Percentiles rank a stretch among this genome's conserved stretches.
Conservation (phyloP, 2,113 vertebrate species). For the Tachysurus vachellii region DNA sequence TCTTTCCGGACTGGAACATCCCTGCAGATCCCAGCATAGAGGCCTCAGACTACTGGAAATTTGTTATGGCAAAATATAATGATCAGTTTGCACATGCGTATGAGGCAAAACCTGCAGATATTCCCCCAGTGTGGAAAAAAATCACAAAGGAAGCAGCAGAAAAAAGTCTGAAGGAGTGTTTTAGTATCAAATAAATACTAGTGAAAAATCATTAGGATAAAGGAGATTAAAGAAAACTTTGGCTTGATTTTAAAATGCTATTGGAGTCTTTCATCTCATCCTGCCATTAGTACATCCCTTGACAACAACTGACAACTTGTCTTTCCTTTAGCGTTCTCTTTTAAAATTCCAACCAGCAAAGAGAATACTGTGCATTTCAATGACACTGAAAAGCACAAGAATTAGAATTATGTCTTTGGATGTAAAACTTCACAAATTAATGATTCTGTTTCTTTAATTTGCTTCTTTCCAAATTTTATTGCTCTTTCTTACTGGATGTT, state of each 20-base stretch:
- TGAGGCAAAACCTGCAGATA: constrained; percentile 39
- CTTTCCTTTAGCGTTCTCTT: not conserved
- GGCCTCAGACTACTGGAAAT: constrained; percentile 73
- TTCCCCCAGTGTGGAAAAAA: constrained; percentile 54
- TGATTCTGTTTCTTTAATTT: not conserved
- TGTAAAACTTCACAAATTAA: not conserved
- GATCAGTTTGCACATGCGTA: constrained; percentile 47
- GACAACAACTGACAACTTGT: too few species aligned
- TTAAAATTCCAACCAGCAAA: not conserved
- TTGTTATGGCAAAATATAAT: constrained; percentile 63
- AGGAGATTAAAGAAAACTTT: not conserved
- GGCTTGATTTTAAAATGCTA: not conserved
- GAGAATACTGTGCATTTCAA: not conserved
- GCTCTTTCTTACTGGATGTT: not conserved
- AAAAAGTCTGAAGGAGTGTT: constrained; percentile 58
- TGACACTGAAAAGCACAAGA: not conserved
- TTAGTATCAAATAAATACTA: constrained; percentile 40
- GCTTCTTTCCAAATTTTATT: not conserved
- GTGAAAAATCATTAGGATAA: not conserved
- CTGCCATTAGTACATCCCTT: not conserved
- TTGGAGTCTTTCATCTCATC: not conserved
- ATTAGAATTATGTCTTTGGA: not conserved
- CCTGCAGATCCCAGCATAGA: constrained; percentile 61
- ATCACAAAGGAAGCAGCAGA: constrained; percentile 55
- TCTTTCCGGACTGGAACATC: constrained; percentile 69